Base-by-base conservation (phyloP, 1,140 invertebrate genomes). In the Zophobas atratus region DNA sequence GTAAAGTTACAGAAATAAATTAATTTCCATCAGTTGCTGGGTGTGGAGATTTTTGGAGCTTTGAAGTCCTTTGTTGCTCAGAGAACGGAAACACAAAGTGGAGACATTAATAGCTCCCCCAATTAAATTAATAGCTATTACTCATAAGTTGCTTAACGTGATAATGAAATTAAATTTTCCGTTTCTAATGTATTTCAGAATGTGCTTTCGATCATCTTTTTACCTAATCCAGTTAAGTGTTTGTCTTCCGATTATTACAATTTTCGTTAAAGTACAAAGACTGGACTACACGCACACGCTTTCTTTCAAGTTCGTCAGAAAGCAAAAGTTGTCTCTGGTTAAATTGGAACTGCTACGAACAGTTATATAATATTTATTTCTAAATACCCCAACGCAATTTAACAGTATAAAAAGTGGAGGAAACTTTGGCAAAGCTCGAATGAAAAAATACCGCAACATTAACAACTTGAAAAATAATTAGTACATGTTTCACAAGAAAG, bases 91-190 rank as follows among this genome's bases (percentile, higher is more conserved):
- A 41, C 43, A 46, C 41, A 33, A 38, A 43, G 39, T 43, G 38
- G 43, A 67, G 8, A 20, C 60, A 67, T 67, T 67, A 67, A 67
- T 67, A 41, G 60, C n/a, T 67, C n/a, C 39, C n/a, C 35, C 60
- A 67, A 67, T 67, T 67, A 67, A 67, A 67, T 67, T 67, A 67
- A 67, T 67, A 67, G 60, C 39, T 43, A 67, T 67, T 67, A 67
- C 60, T 67, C 39, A 67, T 67, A 67, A 41, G 60, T 36, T 67
- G 60, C 60, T 67, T 67, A 39, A 63, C 57, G 36, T 38, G n/a
- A 36, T 63, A 67, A 67, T 67, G 60, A 67, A 67, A 67, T 67
- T 67, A 67, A 67, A 67, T 67, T 67, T 67, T 20, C 60, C 60
- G 43, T 67, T 67, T 67, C 60, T 67, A 67, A 67, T 67, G 20